phyloP scores from a whole-genome alignment of 2,113 vertebrate genomes.

The Struthidea cinerea region DNA sequence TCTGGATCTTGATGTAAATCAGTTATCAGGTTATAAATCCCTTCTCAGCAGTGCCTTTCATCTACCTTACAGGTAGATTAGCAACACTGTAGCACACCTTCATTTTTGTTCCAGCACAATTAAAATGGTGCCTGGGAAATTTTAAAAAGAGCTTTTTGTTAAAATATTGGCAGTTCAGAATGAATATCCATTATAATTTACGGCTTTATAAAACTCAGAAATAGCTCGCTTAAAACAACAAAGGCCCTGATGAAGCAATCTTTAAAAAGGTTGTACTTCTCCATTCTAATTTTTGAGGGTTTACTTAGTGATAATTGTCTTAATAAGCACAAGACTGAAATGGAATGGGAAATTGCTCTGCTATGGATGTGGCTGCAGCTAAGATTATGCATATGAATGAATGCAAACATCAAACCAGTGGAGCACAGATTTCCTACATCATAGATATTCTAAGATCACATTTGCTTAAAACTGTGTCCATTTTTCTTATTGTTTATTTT shows the following conservation, averaged over 20 bases:
- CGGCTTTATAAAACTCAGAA: not conserved
- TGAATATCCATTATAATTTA: not conserved
- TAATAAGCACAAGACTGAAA: not conserved
- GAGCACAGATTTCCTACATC: not conserved
- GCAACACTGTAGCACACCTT: not conserved
- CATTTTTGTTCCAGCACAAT: not conserved
- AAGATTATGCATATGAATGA: not conserved
- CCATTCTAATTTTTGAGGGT: not conserved
- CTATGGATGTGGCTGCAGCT: not conserved
- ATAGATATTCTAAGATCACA: not conserved
- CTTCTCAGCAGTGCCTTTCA: not conserved
- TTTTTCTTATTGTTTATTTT: constrained; percentile 56
- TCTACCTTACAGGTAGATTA: not conserved
- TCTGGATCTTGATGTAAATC: not conserved
- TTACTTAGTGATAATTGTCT: constrained; percentile 23
- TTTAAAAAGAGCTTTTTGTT: not conserved
- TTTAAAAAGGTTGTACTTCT: not conserved
- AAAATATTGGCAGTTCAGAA: not conserved
- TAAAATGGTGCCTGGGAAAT: not conserved
- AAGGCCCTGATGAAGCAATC: not conserved
- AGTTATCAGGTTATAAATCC: not conserved
- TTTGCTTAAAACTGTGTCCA: constrained; percentile 6
- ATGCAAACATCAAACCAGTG: not conserved
- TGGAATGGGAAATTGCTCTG: not conserved
- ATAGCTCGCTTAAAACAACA: not conserved